phyloP scores from a whole-genome alignment of 2,113 vertebrate species.

The Promerops cafer region DNA sequence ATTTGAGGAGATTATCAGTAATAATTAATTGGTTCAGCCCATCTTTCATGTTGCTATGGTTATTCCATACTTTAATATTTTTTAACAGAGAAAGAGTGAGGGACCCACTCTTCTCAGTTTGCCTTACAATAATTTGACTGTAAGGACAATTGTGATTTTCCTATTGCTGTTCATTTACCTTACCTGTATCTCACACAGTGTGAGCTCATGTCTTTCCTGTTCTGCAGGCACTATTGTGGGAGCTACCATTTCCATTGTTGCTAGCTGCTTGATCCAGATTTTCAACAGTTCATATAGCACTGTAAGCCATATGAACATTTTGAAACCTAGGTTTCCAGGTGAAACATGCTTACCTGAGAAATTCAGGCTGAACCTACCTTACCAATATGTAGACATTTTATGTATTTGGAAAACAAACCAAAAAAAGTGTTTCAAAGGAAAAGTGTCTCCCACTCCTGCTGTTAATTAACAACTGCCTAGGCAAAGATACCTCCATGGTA shows the following conservation, averaged over 20 bases:
- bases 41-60: not conserved
- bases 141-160: not conserved
- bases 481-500: not conserved
- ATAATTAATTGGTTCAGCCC: not conserved
- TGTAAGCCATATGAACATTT: not conserved
- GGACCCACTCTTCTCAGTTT: not conserved
- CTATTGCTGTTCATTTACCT: not conserved
- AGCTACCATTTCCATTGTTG: not conserved
- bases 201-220: not conserved
- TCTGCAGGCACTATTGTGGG: not conserved
- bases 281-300: not conserved
- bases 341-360: not conserved
- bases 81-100: not conserved
- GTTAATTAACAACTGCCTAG: conserved; percentile 8
- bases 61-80: not conserved
- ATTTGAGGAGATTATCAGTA: not conserved
- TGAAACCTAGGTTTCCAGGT: not conserved
- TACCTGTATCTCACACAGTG: not conserved
- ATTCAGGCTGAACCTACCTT: not conserved
- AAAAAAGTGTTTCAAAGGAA: not conserved
- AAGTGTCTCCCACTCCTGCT: not conserved
- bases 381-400: not conserved
- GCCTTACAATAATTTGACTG: not conserved
- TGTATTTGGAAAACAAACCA: not conserved
- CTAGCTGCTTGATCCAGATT: not conserved